These are phyloP conservation scores for Paracanthobrama guichenoti DNA, from an alignment of 2,113 vertebrate species.

Conservation along the genomic window DNA sequence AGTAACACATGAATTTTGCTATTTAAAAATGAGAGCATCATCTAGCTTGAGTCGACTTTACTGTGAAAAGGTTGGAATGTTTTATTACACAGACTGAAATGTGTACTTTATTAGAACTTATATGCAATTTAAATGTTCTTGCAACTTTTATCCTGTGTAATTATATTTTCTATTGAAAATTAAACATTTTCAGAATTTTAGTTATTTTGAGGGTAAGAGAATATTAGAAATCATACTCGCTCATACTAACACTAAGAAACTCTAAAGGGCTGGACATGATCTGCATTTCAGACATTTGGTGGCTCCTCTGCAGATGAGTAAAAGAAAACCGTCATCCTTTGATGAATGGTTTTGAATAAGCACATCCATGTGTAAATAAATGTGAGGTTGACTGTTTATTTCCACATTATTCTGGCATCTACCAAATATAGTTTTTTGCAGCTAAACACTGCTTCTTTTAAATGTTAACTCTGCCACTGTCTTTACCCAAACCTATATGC, in stretches of 20 bases:
- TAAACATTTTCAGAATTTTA: not conserved
- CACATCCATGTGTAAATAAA: conserved; percentile 25
- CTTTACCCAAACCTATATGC: not conserved
- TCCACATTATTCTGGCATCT: not conserved
- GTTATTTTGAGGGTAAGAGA: not conserved
- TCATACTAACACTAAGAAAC: not conserved
- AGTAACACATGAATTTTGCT: not conserved
- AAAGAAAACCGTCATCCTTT: not conserved
- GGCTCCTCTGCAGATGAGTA: conserved; percentile 4
- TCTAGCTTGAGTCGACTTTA: not conserved
- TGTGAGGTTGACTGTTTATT: not conserved
- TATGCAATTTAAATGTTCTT: conserved; percentile 26
- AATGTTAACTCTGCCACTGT: not conserved
- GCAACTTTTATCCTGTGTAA: not conserved
- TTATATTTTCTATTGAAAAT: conserved; percentile 24
- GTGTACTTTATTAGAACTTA: conserved; percentile 31
- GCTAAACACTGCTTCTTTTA: not conserved
- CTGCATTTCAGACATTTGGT: not conserved
- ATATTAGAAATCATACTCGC: not conserved
- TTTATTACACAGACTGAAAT: conserved; percentile 35
- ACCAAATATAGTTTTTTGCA: conserved; percentile 12
- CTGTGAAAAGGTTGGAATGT: conserved; percentile 40
- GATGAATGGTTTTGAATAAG: conserved; percentile 2
- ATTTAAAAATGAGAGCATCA: not conserved
- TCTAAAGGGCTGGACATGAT: not conserved